Evolutionary conservation across 2,888 invertebrate species (phyloP).

Genomic region (Magallana nippona): DNA sequence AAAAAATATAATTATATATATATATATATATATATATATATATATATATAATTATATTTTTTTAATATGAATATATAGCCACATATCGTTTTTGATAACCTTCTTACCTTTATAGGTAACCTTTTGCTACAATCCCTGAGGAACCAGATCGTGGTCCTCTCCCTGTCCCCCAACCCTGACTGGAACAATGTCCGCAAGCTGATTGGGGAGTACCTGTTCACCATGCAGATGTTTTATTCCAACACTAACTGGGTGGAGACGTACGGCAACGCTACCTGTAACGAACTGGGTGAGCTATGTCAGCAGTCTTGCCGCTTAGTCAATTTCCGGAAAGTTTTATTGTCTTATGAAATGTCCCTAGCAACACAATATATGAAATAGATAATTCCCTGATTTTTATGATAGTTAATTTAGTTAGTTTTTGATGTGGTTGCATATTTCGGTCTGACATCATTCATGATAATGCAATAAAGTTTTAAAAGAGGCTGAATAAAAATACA

Average conservation of each 20-base stretch:
- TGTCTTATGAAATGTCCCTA: no score
- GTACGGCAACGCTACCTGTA: constrained; percentile 46
- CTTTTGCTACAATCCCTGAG: constrained; percentile 56
- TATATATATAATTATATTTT: no score
- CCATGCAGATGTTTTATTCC: constrained; percentile 68
- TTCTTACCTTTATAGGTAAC: constrained; percentile 46
- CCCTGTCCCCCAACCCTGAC: constrained; percentile 55
- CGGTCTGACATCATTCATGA: no score
- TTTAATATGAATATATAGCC: no score
- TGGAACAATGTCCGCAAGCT: constrained; percentile 59
- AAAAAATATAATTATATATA: no score
- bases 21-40: no score
- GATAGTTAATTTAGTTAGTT: neutral
- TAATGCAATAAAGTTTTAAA: no score
- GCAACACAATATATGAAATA: no score
- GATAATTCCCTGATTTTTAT: no score
- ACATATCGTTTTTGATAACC: no score
- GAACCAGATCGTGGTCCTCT: constrained; percentile 51
- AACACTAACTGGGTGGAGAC: constrained; percentile 70
- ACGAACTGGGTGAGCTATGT: constrained; percentile 54
- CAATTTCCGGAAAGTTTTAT: no score
- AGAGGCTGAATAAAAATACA: no score
- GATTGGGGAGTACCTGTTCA: constrained; percentile 63
- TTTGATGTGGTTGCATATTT: neutral
- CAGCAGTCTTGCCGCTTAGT: neutral